phyloP scores from a whole-genome alignment of 2,888 invertebrate genomes.

The Icerya purchasi region DNA sequence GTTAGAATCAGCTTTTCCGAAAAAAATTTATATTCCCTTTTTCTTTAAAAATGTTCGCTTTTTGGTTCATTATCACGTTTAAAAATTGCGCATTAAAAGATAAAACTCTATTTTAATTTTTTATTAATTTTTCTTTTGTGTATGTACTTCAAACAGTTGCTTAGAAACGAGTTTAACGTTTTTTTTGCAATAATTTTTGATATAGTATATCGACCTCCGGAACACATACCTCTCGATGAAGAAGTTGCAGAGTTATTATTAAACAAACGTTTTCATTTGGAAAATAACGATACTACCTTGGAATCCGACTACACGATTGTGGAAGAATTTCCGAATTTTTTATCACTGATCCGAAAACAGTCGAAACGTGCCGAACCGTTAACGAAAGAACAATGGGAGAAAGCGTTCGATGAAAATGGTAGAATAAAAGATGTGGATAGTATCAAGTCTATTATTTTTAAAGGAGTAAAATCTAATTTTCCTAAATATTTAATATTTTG shows the following conservation, averaged over 20 bases:
- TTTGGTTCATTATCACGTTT: too few relatives aligned
- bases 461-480: too few relatives aligned
- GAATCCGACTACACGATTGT: constrained; percentile 13
- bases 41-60: too few relatives aligned
- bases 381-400: constrained; percentile 57
- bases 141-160: too few relatives aligned
- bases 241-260: constrained; percentile 18
- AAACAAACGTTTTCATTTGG: constrained; percentile 11
- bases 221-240: constrained; percentile 17
- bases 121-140: too few relatives aligned
- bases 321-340: constrained; percentile 5
- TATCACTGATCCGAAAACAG: constrained; percentile 41
- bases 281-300: constrained; percentile 13
- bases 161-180: too few relatives aligned
- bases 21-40: too few relatives aligned
- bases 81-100: too few relatives aligned
- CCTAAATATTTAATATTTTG: too few relatives aligned
- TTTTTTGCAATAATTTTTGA: too few relatives aligned
- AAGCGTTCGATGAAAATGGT: constrained; percentile 57
- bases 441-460: constrained; percentile 68
- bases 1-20: too few relatives aligned
- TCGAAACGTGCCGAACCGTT: constrained; percentile 51
- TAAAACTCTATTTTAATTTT: too few relatives aligned
- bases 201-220: constrained; percentile 20
- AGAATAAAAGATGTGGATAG: constrained; percentile 53